Evolutionary conservation across 2,888 invertebrate genomes (phyloP), one percentile per base, ranked within the genome.

Genomic region (Eulithis testata): DNA sequence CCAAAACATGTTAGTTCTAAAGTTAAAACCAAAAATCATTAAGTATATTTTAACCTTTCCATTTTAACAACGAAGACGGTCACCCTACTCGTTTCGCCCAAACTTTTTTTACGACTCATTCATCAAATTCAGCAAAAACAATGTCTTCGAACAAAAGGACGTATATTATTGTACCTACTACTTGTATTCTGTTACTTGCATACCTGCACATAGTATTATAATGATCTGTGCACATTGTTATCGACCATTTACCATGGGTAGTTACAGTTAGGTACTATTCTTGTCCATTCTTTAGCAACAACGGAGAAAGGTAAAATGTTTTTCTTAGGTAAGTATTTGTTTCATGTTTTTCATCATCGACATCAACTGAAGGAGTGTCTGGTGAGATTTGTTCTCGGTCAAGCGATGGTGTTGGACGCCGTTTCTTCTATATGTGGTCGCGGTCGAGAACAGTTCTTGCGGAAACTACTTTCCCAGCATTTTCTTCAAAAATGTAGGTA

Each of bases 71-170:
- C 8, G 8, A 40, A 40, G 11, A 45, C 36, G 43, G 63, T 37
- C 63, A 63, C 51, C 58, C 59, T 59, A 49, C 63, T 40, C n/a
- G 44, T n/a, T 14, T 52, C 43, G 27, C 12, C 52, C 49, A 31
- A 63, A 49, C 59, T 59, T 63, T 63, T 21, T 8, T 63, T 59
- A 59, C 27, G 31, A 12, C 1, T 27, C 54, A 63, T 59, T 49
- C 63, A 59, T 59, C 49, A 49, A 54, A 31, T 49, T 7, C 12
- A 44, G 37, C 43, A 64, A 64, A 64, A 64, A 59, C 49, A 7
- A 12, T 31, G 27, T 14, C 49, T 53, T 50, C 36, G 43, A 47
- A 63, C 63, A 63, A 63, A 58, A 50, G 63, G 43, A 50, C 21
- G 27, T 14, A 51, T 4, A 31, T 14, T 14, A 47, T 21, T 47